Conservation (phyloP, 2,888 invertebrate genomes). For the Pherbina coryleti region DNA sequence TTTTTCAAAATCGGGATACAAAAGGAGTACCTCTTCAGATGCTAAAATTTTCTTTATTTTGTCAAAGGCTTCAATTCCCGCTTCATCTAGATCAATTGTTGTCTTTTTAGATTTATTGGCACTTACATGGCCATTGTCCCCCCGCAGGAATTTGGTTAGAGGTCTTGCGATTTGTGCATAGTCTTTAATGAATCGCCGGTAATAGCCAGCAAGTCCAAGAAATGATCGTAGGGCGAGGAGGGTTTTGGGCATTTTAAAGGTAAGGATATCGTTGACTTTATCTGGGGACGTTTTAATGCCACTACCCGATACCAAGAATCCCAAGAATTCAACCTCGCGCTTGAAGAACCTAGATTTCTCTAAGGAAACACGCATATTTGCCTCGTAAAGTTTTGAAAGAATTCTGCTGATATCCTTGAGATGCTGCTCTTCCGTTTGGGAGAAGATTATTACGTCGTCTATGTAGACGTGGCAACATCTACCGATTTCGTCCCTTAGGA, state of each 20-base stretch:
- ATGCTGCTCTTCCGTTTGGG: too few species aligned
- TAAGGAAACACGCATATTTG: too few species aligned
- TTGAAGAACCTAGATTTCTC: slow-evolving; percentile 28
- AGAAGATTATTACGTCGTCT: too few species aligned
- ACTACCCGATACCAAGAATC: slow-evolving; percentile 37
- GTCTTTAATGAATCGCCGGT: not conserved
- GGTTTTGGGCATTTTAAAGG: slow-evolving; percentile 33
- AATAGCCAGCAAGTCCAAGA: not conserved
- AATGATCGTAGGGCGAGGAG: not conserved
- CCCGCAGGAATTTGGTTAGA: slow-evolving; percentile 38
- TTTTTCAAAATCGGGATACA: slow-evolving; percentile 33
- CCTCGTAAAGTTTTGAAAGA: too few species aligned
- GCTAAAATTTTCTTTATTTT: slow-evolving; percentile 36
- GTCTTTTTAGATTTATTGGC: slow-evolving; percentile 38
- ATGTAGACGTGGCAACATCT: slow-evolving; percentile 35
- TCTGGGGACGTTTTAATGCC: slow-evolving; percentile 39
- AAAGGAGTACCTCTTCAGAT: slow-evolving; percentile 34
- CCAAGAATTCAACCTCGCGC: slow-evolving; percentile 35
- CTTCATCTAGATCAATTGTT: slow-evolving; percentile 33
- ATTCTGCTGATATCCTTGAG: too few species aligned
- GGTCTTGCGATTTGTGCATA: slow-evolving; percentile 35
- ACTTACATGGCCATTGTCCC: slow-evolving; percentile 43
- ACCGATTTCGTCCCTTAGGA: slow-evolving; percentile 35
- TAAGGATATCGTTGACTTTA: slow-evolving; percentile 41
- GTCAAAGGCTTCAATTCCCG: slow-evolving; percentile 42